Percentiles rank a stretch among this genome's conserved stretches.
phyloP scores from a whole-genome alignment of 2,888 invertebrate species.

The Venusia cambrica region DNA sequence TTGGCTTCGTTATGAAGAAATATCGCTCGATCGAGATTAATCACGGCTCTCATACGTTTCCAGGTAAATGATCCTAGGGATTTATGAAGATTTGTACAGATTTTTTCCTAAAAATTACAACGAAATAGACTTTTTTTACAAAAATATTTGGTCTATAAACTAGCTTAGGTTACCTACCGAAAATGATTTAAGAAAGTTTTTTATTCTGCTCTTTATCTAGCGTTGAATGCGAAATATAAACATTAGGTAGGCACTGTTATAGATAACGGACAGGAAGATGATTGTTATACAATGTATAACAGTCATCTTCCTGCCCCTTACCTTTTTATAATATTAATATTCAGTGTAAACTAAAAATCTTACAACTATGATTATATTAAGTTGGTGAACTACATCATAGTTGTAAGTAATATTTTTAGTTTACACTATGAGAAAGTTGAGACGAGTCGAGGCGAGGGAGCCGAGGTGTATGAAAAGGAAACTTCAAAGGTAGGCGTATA shows the following conservation, averaged over 20 bases:
- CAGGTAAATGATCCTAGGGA: slow-evolving; percentile 37
- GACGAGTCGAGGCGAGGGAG: no score
- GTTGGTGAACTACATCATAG: slow-evolving; percentile 1
- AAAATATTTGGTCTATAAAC: no score
- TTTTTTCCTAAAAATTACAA: slow-evolving; percentile 11
- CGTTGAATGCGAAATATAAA: no score
- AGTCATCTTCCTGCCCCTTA: no score
- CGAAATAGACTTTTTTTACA: no score
- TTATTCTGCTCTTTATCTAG: no score
- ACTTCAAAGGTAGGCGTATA: slow-evolving; percentile 24
- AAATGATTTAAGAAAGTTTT: no score
- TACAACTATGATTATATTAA: slow-evolving; percentile 3
- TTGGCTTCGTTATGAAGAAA: slow-evolving; percentile 54
- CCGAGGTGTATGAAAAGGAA: slow-evolving; percentile 24
- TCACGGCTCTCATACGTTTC: slow-evolving; percentile 38
- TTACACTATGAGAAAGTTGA: slow-evolving; percentile 18
- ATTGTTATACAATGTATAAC: no score
- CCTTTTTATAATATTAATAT: no score
- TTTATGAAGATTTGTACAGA: slow-evolving; percentile 31
- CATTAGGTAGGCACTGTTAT: no score
- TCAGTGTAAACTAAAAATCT: slow-evolving; percentile 1
- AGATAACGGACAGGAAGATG: no score
- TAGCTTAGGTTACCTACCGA: no score
- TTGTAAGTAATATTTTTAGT: slow-evolving; percentile 5
- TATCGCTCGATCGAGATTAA: slow-evolving; percentile 40